Percentiles rank a stretch among this genome's conserved stretches.
Evolutionary conservation across 2,113 vertebrate species (phyloP).

Genomic region (Thamnophis sirtalis): DNA sequence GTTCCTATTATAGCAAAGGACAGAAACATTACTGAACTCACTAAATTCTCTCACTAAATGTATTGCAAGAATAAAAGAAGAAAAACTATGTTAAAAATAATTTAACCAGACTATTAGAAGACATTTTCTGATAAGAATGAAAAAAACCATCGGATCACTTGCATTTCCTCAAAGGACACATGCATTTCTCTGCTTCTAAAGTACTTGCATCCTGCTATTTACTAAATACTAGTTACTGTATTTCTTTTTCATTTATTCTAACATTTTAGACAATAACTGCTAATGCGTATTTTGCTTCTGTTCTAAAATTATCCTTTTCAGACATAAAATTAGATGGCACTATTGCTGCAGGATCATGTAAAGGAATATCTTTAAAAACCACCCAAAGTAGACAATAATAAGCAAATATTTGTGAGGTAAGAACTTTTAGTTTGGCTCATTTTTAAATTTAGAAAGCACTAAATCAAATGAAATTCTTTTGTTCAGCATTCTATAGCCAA

Average conservation of each 20-base stretch:
- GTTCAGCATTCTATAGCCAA: neutral
- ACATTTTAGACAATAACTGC: neutral
- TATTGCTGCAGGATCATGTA: neutral
- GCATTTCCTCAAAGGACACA: neutral
- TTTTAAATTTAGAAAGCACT: neutral
- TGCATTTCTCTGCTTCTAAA: neutral
- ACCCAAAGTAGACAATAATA: neutral
- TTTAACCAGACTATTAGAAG: neutral
- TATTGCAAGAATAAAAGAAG: neutral
- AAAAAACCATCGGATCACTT: neutral
- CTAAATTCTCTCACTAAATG: neutral
- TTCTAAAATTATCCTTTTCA: neutral
- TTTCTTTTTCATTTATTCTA: neutral
- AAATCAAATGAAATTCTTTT: neutral
- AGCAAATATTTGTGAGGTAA: neutral
- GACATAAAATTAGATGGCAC: neutral
- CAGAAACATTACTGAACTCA: neutral
- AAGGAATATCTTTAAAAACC: neutral
- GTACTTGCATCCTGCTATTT: neutral
- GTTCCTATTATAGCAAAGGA: neutral
- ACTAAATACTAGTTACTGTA: neutral
- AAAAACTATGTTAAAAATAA: neutral
- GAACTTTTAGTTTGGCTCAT: neutral
- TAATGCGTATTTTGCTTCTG: neutral
- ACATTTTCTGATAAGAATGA: neutral